A percentile compares a stretch with the other conserved stretches of the same genome.
Conservation (phyloP, 2,113 vertebrate genomes). For the Arizona elegans region DNA sequence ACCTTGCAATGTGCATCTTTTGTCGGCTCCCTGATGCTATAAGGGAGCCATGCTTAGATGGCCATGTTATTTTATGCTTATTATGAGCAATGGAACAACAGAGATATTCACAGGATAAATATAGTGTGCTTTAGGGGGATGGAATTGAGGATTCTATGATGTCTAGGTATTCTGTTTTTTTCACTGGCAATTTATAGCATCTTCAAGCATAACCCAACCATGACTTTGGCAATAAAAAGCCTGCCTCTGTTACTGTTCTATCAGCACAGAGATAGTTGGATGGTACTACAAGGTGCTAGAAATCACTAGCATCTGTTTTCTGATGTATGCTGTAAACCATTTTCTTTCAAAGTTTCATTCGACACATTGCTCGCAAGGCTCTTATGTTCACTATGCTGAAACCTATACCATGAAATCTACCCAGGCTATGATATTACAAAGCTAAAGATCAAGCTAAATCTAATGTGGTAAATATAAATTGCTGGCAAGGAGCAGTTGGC, state of each 20-base stretch:
- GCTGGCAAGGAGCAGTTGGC: neutral
- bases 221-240: neutral
- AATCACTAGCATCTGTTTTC: neutral
- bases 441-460: neutral
- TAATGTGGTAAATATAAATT: neutral
- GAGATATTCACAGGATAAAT: neutral
- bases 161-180: neutral
- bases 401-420: neutral
- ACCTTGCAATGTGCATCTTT: neutral
- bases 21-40: neutral
- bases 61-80: neutral
- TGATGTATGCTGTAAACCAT: neutral
- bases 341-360: neutral
- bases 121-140: neutral
- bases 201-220: neutral
- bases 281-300: neutral
- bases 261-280: neutral
- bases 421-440: neutral
- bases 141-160: neutral
- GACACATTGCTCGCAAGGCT: neutral
- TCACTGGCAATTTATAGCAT: neutral
- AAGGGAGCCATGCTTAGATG: neutral
- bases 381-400: neutral
- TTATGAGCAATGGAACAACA: neutral
- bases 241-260: neutral